phyloP scores from a whole-genome alignment of 2,797 vertebrate genomes.

The Xiphorhynchus erythropygius region DNA sequence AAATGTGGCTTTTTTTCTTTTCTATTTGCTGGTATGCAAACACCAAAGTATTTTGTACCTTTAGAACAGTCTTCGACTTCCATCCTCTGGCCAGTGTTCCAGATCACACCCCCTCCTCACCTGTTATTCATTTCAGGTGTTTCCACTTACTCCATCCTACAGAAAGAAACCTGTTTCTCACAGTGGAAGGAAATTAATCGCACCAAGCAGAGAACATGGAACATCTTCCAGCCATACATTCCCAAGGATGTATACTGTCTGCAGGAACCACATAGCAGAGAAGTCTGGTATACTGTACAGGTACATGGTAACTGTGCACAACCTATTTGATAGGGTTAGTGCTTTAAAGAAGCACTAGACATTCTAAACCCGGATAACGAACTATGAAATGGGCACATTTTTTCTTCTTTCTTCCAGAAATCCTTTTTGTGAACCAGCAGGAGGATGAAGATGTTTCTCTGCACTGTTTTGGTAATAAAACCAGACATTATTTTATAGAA shows the following conservation, averaged over 20 bases:
- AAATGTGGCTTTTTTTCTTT: background rate
- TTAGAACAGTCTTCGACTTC: background rate
- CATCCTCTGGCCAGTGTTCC: background rate
- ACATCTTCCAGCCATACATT: background rate
- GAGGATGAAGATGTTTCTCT: background rate
- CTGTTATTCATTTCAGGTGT: background rate
- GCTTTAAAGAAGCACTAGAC: background rate
- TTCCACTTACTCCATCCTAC: background rate
- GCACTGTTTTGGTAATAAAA: background rate
- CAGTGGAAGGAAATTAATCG: background rate
- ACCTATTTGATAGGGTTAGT: background rate
- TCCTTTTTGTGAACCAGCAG: background rate
- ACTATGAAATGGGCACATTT: background rate
- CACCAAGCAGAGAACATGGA: background rate
- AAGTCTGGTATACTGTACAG: background rate
- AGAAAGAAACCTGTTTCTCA: background rate
- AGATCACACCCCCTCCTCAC: fast-evolving
- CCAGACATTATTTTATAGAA: background rate
- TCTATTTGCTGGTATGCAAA: background rate
- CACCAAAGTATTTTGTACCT: background rate
- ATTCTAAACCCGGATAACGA: background rate
- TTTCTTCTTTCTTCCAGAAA: background rate
- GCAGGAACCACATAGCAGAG: background rate
- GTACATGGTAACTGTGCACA: background rate
- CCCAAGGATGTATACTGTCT: background rate